phyloP scores from a whole-genome alignment of 2,888 invertebrate species.

The Slavum lentiscoides region DNA sequence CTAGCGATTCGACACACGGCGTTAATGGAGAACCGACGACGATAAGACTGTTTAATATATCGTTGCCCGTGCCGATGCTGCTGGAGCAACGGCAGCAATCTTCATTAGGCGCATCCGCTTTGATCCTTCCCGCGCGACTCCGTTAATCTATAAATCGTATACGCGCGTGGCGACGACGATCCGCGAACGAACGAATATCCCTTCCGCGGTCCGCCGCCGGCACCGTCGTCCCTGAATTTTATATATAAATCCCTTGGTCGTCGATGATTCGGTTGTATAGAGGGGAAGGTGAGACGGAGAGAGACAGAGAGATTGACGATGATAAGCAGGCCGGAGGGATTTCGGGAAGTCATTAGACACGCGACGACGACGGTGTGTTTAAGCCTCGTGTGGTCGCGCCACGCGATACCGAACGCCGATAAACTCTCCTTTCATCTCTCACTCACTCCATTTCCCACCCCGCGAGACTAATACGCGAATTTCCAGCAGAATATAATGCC shows the following conservation, averaged over 20 bases:
- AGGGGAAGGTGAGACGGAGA: background rate
- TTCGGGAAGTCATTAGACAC: slow-evolving; percentile 46
- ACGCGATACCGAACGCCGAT: slow-evolving; percentile 21
- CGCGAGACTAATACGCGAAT: background rate
- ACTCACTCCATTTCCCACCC: background rate
- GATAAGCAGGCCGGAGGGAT: slow-evolving; percentile 15
- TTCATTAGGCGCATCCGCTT: slow-evolving; percentile 51
- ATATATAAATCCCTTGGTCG: background rate
- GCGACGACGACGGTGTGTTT: slow-evolving; percentile 20
- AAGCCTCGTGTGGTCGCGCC: slow-evolving; percentile 35
- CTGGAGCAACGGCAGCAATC: slow-evolving; percentile 13
- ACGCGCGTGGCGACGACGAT: slow-evolving; percentile 3
- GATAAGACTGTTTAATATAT: slow-evolving; percentile 6
- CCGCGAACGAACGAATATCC: slow-evolving; percentile 1
- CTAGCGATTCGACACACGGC: too few species aligned
- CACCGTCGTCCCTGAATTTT: background rate
- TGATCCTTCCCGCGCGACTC: slow-evolving; percentile 39
- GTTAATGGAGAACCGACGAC: background rate
- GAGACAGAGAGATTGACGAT: background rate
- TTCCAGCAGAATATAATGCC: too few species aligned
- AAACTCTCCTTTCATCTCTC: background rate
- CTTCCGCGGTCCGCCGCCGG: background rate
- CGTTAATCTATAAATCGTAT: slow-evolving; percentile 18
- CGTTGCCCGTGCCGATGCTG: background rate
- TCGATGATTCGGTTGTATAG: background rate